Evolutionary conservation across 2,888 invertebrate species (phyloP).

Genomic region (Erannis defoliaria): DNA sequence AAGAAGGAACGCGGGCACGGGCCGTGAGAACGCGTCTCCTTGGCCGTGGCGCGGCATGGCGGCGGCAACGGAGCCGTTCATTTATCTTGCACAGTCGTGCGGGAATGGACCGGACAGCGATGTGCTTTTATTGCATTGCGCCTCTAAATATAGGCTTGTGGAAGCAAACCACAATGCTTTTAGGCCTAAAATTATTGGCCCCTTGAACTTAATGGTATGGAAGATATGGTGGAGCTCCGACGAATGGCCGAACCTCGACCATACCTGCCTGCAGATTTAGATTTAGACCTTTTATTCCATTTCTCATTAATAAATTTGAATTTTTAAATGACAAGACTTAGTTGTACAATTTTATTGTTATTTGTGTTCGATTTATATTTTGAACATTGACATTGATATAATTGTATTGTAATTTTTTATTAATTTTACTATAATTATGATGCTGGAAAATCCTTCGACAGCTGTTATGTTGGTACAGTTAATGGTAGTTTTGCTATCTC

Average conservation of each 20-base stretch:
- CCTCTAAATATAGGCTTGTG: constrained; percentile 83
- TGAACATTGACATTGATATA: no score
- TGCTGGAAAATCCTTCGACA: no score
- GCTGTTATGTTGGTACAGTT: no score
- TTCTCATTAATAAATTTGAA: not conserved
- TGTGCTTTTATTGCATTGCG: constrained; percentile 84
- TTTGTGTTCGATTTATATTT: no score
- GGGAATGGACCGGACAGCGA: constrained; percentile 80
- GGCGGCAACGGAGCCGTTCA: constrained; percentile 67
- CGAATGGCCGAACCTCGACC: no score
- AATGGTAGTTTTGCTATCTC: no score
- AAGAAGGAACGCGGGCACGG: constrained; percentile 80
- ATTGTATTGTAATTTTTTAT: no score
- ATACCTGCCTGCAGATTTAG: not conserved
- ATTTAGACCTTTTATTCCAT: not conserved
- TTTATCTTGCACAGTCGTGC: constrained; percentile 86
- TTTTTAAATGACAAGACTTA: no score
- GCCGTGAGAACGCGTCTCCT: constrained; percentile 85
- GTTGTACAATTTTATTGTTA: no score
- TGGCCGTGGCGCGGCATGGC: constrained; percentile 53
- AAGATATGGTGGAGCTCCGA: constrained; percentile 41
- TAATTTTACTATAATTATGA: no score
- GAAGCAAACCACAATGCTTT: constrained; percentile 74
- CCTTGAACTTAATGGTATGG: constrained; percentile 58
- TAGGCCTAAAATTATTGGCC: constrained; percentile 72